phyloP scores from a whole-genome alignment of 64 coral and sea anemone species.

The Montipora foliosa region DNA sequence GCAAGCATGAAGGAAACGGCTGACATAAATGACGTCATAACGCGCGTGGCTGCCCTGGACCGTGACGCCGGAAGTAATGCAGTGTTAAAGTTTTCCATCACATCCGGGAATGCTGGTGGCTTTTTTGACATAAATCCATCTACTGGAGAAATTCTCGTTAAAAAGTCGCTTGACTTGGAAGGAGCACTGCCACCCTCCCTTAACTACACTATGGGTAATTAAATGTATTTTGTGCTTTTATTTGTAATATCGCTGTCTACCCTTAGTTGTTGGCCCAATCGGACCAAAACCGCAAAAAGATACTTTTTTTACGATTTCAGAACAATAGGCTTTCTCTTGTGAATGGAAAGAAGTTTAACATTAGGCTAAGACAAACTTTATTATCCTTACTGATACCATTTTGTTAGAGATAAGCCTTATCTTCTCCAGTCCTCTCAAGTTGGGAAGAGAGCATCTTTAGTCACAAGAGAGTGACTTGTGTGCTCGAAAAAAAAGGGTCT shows the following conservation, averaged over 20 bases:
- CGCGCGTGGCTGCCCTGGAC: constrained; percentile 31
- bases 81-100: constrained; percentile 47
- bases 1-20: constrained; percentile 50
- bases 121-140: constrained; percentile 57
- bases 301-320: neutral
- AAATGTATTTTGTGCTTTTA: neutral
- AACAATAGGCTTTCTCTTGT: no score
- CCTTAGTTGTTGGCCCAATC: no score
- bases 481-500: no score
- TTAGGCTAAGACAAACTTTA: no score
- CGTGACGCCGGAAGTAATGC: constrained; percentile 59
- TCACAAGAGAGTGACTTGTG: no score
- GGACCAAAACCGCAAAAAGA: no score
- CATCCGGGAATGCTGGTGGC: constrained; percentile 51
- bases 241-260: neutral
- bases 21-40: constrained; percentile 16
- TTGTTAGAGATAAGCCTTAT: no score
- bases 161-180: constrained; percentile 71
- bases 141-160: constrained; percentile 60
- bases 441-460: no score
- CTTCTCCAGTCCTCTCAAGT: no score
- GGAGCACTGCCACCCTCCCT: neutral
- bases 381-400: no score
- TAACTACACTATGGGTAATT: constrained; percentile 32
- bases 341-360: no score